phyloP scores from a whole-genome alignment of 2,888 invertebrate genomes.

The Sphaerophoria rueppellii region DNA sequence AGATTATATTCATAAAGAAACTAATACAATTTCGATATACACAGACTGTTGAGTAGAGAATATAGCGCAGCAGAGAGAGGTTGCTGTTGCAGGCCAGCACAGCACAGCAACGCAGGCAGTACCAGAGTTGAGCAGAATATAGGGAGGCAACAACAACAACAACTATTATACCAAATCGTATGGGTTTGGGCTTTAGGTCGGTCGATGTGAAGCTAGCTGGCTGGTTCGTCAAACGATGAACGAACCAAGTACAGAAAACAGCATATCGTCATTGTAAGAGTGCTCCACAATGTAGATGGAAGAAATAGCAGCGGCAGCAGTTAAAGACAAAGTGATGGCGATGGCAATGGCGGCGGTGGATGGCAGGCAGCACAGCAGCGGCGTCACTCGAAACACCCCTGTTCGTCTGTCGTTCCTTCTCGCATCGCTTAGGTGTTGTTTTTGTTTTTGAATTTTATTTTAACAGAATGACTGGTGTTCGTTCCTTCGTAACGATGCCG shows the following conservation, averaged over 20 bases:
- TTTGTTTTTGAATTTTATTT: constrained; percentile 13
- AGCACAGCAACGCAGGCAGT: constrained; percentile 6
- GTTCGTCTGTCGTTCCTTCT: constrained; percentile 44
- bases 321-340: constrained; percentile 63
- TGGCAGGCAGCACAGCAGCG: constrained; percentile 41
- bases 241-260: constrained; percentile 71
- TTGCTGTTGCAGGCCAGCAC: constrained; percentile 12
- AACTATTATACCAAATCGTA: constrained; percentile 41
- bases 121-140: constrained; percentile 37
- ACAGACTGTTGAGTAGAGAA: constrained; percentile 42
- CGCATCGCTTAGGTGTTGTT: constrained; percentile 40
- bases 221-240: constrained; percentile 39
- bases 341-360: constrained; percentile 44
- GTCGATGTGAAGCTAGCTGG: not conserved
- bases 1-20: constrained; percentile 77
- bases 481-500: not conserved
- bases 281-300: constrained; percentile 74
- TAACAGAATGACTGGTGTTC: constrained; percentile 38
- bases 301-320: constrained; percentile 75
- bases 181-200: constrained; percentile 20
- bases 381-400: constrained; percentile 71
- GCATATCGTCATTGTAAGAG: constrained; percentile 74
- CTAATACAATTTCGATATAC: constrained; percentile 77
- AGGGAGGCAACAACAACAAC: constrained; percentile 52
- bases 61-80: constrained; percentile 34